phyloP scores from a whole-genome alignment of 37 sponge, comb jelly and placozoan species.

The Halichondria panicea region DNA sequence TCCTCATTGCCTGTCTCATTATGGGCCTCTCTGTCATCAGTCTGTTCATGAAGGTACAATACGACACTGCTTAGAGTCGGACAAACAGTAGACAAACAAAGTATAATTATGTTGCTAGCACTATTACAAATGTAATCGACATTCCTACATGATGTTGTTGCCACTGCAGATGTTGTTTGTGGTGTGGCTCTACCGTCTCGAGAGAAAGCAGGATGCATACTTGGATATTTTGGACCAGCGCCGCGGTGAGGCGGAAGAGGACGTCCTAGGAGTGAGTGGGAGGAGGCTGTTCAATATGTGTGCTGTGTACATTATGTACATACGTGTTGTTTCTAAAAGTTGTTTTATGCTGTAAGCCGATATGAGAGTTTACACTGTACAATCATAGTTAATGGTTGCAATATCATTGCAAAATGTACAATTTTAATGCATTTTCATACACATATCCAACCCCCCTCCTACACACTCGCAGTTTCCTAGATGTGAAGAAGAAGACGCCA shows the following conservation, averaged over 20 bases:
- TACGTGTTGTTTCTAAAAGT: neutral
- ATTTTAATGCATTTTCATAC: too few species aligned
- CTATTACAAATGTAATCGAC: too few species aligned
- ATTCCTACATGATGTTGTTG: too few species aligned
- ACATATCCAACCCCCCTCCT: too few species aligned
- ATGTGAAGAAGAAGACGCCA: conserved; percentile 31
- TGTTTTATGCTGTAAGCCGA: neutral
- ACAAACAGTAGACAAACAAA: too few species aligned
- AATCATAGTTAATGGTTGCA: too few species aligned
- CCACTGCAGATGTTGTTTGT: neutral
- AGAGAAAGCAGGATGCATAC: conserved; percentile 31
- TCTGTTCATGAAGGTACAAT: conserved; percentile 25
- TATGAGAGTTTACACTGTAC: too few species aligned
- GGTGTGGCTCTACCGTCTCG: conserved; percentile 16
- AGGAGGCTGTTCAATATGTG: neutral
- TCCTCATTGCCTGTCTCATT: neutral
- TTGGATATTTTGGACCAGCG: conserved; percentile 9
- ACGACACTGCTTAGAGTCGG: too few species aligned
- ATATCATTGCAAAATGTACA: too few species aligned
- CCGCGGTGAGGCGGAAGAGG: neutral
- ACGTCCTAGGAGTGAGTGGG: neutral
- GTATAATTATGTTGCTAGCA: too few species aligned
- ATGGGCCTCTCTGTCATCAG: conserved; percentile 5
- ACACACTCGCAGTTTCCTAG: conserved; percentile 36
- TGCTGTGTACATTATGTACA: neutral